These are phyloP conservation scores for Chirona hameri DNA, from an alignment of 2,888 invertebrate species.

Conservation along the genomic window DNA sequence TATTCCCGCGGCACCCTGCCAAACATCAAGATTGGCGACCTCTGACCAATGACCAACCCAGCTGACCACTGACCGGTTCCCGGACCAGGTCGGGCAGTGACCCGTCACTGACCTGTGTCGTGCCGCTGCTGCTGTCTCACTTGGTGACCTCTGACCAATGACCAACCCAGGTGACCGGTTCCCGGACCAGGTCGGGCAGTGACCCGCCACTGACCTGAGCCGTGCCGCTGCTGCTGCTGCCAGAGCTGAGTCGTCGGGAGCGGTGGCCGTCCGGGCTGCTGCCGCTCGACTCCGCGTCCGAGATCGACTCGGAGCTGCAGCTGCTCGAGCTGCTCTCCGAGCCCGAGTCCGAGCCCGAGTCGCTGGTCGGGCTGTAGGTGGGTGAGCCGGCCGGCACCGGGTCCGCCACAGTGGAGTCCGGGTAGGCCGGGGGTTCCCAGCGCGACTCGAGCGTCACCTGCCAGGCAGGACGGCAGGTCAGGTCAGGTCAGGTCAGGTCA, in stretches of 20 bases:
- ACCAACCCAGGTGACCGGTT: no score
- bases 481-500: no score
- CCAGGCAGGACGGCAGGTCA: no score
- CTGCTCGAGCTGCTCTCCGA: not conserved
- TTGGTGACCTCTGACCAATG: not conserved
- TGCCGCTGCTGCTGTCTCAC: not conserved
- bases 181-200: no score
- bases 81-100: no score
- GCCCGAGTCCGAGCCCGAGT: not conserved
- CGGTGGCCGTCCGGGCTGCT: not conserved
- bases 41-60: not conserved
- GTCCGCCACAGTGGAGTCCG: conserved; percentile 7
- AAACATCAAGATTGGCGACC: no score
- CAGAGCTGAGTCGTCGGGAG: not conserved
- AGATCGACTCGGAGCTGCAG: not conserved
- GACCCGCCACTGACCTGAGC: no score
- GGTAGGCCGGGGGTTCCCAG: not conserved
- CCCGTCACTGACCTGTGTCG: no score
- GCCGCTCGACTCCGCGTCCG: not conserved
- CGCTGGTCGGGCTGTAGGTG: not conserved
- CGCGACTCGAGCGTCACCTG: not conserved
- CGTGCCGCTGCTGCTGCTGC: not conserved
- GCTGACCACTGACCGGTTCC: no score
- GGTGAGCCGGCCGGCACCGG: not conserved
- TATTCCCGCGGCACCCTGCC: no score